Evolutionary conservation across 2,113 vertebrate species (phyloP), one percentile per base, ranked within the genome.

Genomic region (Lamprologus lemairii): DNA sequence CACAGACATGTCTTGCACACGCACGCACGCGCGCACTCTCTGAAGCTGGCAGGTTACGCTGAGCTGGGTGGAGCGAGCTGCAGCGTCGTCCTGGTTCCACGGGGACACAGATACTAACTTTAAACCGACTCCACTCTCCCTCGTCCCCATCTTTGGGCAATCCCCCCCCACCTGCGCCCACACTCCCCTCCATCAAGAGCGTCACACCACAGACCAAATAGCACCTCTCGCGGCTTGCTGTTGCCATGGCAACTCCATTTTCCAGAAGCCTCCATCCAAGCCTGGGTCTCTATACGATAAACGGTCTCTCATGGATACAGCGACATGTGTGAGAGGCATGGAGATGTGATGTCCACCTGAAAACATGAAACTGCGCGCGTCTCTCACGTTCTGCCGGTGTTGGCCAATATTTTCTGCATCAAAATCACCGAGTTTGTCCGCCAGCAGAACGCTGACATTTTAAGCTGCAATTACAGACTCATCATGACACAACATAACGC

Each of bases 241-340:
- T 97, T 96, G 94, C 96, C 95, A 97, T 96, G 96, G 95, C 91
- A 96, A 97, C 96, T 93, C 90, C 87, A 58, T 95, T 95, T 96
- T 95, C 94, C 94, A 95, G 94, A 95, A 94, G 91, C 89, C 94
- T 96, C 93, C 89, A 91, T 68, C 60, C 19, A 68, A 68, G 92
- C 90, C 90, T 37, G 31, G 82, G 88, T 94, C 92, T 93, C 89
- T 83, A 92, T 94, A 92, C 92, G 92, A 93, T 94, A 91, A 94
- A 93, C 80, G 84, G 89, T 91, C 91, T 92, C 89, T 89, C 89
- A 87, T 89, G 92, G 91, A 92, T 85, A 92, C 90, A 83, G 91
- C 63, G 42, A 89, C 31, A 58, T 78, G 87, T 73, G 58, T 55
- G 88, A 80, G 83, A 57, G 57, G 73, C 71, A 84, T 10, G 23